Evolutionary conservation across 1,140 invertebrate species (phyloP).

Genomic region (Psix sp.): DNA sequence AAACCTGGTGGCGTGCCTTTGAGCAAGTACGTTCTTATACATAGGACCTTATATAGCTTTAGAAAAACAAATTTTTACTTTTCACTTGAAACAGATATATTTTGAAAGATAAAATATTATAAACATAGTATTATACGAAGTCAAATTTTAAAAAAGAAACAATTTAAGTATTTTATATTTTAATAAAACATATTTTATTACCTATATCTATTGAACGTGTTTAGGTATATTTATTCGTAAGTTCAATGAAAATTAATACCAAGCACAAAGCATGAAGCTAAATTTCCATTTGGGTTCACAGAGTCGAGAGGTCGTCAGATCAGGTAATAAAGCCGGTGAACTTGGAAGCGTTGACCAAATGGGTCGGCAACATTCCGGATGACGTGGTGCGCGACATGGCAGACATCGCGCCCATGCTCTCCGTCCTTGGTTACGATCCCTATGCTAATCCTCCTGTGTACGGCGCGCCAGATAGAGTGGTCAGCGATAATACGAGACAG

Average conservation of each 20-base stretch:
- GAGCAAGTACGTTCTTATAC: constrained; percentile 92
- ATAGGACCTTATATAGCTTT: no score
- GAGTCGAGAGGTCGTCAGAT: constrained; percentile 97
- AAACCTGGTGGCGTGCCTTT: constrained; percentile 94
- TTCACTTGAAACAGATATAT: no score
- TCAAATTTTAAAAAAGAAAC: no score
- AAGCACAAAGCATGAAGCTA: neutral
- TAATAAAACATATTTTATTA: no score
- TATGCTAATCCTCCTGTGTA: constrained; percentile 95
- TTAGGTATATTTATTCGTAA: constrained; percentile 6
- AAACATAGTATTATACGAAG: no score
- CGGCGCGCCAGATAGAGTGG: constrained; percentile 89
- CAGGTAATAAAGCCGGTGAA: constrained; percentile 99
- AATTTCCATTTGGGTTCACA: constrained; percentile 77
- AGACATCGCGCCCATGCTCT: constrained; percentile 94
- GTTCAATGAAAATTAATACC: constrained; percentile 17
- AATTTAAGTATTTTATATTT: no score
- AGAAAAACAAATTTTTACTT: neutral
- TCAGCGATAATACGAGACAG: constrained; percentile 86
- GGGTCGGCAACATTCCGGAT: constrained; percentile 94
- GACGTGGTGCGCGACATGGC: constrained; percentile 95
- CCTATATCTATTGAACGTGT: no score
- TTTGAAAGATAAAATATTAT: no score
- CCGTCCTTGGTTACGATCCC: constrained; percentile 94
- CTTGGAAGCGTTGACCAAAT: constrained; percentile 95